Base-by-base conservation (phyloP, 2,797 vertebrate species). In the Girardinus metallicus region DNA sequence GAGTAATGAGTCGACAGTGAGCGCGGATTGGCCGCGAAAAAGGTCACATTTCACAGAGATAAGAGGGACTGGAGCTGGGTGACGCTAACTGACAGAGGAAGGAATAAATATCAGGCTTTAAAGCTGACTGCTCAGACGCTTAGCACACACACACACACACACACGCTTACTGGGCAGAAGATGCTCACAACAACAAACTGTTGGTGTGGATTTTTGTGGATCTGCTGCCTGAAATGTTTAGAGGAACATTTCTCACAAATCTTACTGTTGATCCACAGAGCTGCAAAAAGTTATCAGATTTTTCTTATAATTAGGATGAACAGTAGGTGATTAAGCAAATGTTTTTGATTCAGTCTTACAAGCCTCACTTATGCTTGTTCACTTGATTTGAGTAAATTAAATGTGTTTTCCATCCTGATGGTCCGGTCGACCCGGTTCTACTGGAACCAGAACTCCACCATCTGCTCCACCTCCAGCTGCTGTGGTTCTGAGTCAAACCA, bases 1-100 rank as follows among this genome's bases (percentile, higher is more conserved):
- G 90, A 94, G 89, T 88, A 92, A 95, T 92, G 91, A 90, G 83
- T 90, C 41, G 29, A 72, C 76, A 77, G 89, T 72, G 83, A 91
- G 84, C 80, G 86, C 80, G 89, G 90, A 91, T 92, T 86, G 70
- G 75, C 75, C 8, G 84, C 31, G 76, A 93, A 93, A 92, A 89
- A 78, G 90, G 88, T 88, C 87, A 90, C 83, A 85, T 93, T 85
- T 88, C 9, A 55, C 82, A 66, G 78, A 23, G 89, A 92, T 93
- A 93, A 92, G 88, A 84, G 70, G 85, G 80, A 88, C 84, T 75
- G 86, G 72, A 76, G 84, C 79, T 75, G 18, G 31, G 55, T 81
- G 80, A 88, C 87, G 84, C 80, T 81, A 75, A 89, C 75, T 89
- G 90, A 87, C 88, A 85, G 82, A 77, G 75, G 36, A 43, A 76